These are phyloP conservation scores for Laticauda colubrina DNA, from an alignment of 2,113 vertebrate species.

Conservation along the genomic window DNA sequence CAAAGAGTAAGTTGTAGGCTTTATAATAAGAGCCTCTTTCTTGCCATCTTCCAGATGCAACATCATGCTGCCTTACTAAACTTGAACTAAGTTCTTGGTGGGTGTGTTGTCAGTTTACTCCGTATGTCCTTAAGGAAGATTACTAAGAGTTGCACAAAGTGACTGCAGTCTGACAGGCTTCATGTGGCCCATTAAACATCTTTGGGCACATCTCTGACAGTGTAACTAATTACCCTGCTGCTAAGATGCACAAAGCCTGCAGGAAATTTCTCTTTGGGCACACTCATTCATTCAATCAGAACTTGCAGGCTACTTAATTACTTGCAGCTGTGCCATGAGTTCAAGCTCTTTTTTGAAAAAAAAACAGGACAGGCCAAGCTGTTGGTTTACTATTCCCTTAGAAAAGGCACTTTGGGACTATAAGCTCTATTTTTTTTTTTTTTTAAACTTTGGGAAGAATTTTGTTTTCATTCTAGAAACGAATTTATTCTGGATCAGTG, in stretches of 20 bases:
- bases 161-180: conserved; percentile 4
- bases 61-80: neutral
- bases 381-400: neutral
- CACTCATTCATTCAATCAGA: conserved; percentile 7
- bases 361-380: conserved; percentile 11
- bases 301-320: conserved; percentile 23
- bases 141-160: conserved; percentile 10
- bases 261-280: neutral
- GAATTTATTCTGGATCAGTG: neutral
- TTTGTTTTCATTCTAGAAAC: neutral
- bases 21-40: neutral
- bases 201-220: conserved; percentile 15
- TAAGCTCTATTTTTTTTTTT: neutral
- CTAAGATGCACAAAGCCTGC: neutral
- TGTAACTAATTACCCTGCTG: conserved; percentile 35
- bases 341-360: neutral
- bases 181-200: conserved; percentile 18
- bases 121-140: conserved; percentile 10
- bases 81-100: neutral
- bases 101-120: neutral
- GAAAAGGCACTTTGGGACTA: neutral
- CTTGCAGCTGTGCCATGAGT: conserved; percentile 19
- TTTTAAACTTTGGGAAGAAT: neutral
- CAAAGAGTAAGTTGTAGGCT: neutral
- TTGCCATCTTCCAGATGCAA: neutral